A percentile compares a stretch with the other conserved stretches of the same genome.
Conservation (phyloP, 1,140 invertebrate species). For the Camponotus pennsylvanicus region DNA sequence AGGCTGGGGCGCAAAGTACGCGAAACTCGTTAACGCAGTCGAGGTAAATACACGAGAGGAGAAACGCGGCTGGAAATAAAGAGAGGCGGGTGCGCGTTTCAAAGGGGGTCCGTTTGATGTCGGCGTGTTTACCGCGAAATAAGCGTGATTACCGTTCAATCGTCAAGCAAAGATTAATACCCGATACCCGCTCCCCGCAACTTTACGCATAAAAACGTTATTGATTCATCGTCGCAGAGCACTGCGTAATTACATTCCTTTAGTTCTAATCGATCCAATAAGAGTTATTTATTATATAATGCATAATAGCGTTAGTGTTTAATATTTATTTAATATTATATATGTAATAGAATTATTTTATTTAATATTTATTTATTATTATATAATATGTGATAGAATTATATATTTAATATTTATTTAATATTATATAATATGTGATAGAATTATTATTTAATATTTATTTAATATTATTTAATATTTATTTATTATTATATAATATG, state of each 20-base stretch:
- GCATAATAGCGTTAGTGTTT: no score
- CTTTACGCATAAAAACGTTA: background rate
- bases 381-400: no score
- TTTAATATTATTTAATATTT: no score
- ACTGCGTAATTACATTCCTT: no score
- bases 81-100: slow-evolving; percentile 53
- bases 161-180: slow-evolving; percentile 31
- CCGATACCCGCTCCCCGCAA: background rate
- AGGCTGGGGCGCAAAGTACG: slow-evolving; percentile 29
- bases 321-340: no score
- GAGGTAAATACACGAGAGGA: slow-evolving; percentile 55
- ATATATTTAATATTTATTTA: no score
- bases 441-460: no score
- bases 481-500: no score
- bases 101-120: slow-evolving; percentile 49
- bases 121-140: slow-evolving; percentile 47
- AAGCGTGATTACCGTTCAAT: slow-evolving; percentile 55
- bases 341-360: no score
- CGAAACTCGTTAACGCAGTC: slow-evolving; percentile 51
- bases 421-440: no score
- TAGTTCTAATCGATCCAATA: background rate
- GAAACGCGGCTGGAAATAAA: slow-evolving; percentile 38
- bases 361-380: no score
- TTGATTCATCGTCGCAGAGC: background rate
- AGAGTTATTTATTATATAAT: no score